Evolutionary conservation across 2,888 invertebrate genomes (phyloP).

Genomic region (Macrosiphum euphorbiae): DNA sequence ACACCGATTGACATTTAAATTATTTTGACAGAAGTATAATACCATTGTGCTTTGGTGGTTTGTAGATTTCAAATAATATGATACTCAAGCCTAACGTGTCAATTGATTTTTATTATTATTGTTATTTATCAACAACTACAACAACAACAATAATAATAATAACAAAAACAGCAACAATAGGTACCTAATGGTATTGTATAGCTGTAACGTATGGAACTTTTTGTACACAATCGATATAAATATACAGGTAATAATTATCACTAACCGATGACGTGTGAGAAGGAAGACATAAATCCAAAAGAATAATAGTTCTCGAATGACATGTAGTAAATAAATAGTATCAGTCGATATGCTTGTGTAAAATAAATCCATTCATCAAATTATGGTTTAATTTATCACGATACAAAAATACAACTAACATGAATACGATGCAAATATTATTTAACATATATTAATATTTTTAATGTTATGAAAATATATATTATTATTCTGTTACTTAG

Average conservation of each 20-base stretch:
- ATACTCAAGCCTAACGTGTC: conserved; percentile 19
- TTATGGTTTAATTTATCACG: background rate
- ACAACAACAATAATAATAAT: conserved; percentile 2
- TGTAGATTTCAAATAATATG: background rate
- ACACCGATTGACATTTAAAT: conserved; percentile 10
- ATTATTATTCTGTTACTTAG: background rate
- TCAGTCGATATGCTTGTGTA: background rate
- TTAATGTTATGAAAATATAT: background rate
- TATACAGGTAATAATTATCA: background rate
- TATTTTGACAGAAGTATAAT: conserved; percentile 2
- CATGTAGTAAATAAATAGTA: background rate
- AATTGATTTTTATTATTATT: conserved; percentile 41
- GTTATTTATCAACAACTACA: background rate
- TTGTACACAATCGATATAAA: background rate
- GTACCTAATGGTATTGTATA: background rate
- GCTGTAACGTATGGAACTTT: background rate
- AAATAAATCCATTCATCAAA: background rate
- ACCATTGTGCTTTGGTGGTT: background rate
- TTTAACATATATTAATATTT: background rate
- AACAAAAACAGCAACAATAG: conserved; percentile 13
- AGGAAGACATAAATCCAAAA: background rate
- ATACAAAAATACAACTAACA: background rate
- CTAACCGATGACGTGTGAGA: conserved; percentile 9
- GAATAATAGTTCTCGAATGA: background rate
- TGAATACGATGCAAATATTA: background rate